Percentiles rank a stretch among this genome's conserved stretches.
phyloP scores from a whole-genome alignment of 2,113 vertebrate genomes.

The Myiopsitta monachus region DNA sequence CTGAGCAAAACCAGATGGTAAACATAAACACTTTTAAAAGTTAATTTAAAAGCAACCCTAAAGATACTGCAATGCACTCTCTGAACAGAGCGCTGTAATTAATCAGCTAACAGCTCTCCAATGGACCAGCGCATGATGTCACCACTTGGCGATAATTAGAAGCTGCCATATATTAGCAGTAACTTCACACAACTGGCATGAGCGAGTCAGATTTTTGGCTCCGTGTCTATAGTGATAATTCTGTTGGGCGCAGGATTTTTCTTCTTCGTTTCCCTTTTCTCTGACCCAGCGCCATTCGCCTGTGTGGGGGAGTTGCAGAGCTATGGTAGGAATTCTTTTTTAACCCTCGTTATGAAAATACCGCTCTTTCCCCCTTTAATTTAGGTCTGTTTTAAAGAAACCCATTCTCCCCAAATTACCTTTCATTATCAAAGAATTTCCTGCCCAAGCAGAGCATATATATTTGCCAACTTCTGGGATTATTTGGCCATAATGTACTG shows the following conservation, averaged over 20 bases:
- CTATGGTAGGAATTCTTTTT: constrained; percentile 32
- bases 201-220: constrained; percentile 19
- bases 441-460: constrained; percentile 28
- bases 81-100: constrained; percentile 56
- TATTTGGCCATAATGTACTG: constrained; percentile 48
- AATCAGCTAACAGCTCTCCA: constrained; percentile 64
- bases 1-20: constrained; percentile 71
- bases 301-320: not conserved
- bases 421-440: constrained; percentile 57
- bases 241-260: not conserved
- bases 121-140: constrained; percentile 43
- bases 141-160: constrained; percentile 63
- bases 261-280: not conserved
- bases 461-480: constrained; percentile 51
- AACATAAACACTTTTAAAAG: constrained; percentile 69
- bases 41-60: constrained; percentile 72
- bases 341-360: constrained; percentile 37
- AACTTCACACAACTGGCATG: constrained; percentile 13
- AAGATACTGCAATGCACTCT: constrained; percentile 60
- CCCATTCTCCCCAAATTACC: constrained; percentile 47
- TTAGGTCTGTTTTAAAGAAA: constrained; percentile 42
- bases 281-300: not conserved
- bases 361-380: not conserved
- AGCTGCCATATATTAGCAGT: constrained; percentile 32
- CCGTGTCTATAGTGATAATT: not conserved